These are phyloP conservation scores for Drosophila cognata DNA, from an alignment of 2,888 invertebrate genomes.

Conservation along the genomic window DNA sequence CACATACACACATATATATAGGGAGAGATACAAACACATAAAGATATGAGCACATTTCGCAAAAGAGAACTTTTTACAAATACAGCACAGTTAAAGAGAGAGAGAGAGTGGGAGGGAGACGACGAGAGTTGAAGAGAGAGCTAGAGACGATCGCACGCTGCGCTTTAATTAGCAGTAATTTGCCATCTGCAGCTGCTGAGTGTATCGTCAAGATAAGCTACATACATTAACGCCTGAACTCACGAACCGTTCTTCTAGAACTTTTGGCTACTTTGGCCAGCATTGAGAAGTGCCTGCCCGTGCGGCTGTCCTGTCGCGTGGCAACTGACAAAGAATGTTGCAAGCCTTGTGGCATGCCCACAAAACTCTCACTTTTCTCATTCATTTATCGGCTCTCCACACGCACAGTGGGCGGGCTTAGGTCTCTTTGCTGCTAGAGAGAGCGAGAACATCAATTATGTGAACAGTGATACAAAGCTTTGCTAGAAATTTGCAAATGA, in stretches of 20 bases:
- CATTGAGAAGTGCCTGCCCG: slow-evolving; percentile 48
- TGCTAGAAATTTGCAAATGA: not conserved
- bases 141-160: slow-evolving; percentile 53
- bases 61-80: slow-evolving; percentile 40
- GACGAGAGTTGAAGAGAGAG: slow-evolving; percentile 4
- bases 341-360: slow-evolving; percentile 34
- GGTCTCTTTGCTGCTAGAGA: slow-evolving; percentile 28
- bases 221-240: slow-evolving; percentile 7
- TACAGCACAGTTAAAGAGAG: slow-evolving; percentile 12
- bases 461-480: slow-evolving; percentile 39
- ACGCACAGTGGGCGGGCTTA: slow-evolving; percentile 43
- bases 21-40: slow-evolving; percentile 57
- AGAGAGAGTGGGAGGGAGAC: slow-evolving; percentile 5
- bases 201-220: slow-evolving; percentile 44
- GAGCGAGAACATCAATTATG: slow-evolving; percentile 27
- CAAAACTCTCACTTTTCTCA: slow-evolving; percentile 42
- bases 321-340: slow-evolving; percentile 67
- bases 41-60: slow-evolving; percentile 58
- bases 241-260: slow-evolving; percentile 20
- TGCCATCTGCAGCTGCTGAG: slow-evolving; percentile 21
- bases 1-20: slow-evolving; percentile 29
- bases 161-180: slow-evolving; percentile 66
- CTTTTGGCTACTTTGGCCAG: slow-evolving; percentile 11
- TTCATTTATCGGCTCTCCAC: slow-evolving; percentile 26
- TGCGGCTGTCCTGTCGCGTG: slow-evolving; percentile 70